Base-by-base conservation (phyloP, 1,140 invertebrate genomes). In the Orussus abietinus region DNA sequence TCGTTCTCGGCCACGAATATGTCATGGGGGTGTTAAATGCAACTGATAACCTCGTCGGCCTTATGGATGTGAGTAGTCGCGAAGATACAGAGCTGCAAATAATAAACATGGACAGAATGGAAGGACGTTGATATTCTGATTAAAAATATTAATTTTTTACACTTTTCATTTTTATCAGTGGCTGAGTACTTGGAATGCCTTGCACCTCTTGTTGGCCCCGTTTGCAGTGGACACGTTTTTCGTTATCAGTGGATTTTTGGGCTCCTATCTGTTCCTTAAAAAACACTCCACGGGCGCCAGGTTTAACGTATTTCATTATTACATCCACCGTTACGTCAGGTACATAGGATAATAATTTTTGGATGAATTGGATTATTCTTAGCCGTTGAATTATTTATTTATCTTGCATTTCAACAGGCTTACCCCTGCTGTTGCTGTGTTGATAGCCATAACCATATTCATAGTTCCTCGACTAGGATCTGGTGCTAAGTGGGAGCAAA, bases 171-270 rank as follows among this genome's bases (percentile, higher is more conserved):
- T 33, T 41, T 41, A 19, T 17, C 19, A 59, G 57, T 59, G 57
- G 53, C 14, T 49, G 1, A 10, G 9, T 10, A 38, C 47, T 2
- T 48, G 49, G 51, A 36, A 21, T 21, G 12, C 47, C 3, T 1
- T 69, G 7, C 65, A 64, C 53, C 49, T 75, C 4, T 53, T 64
- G 0, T 40, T 57, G 0, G 68, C 62, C 4, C 54, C 65, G 2
- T 59, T 72, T 19, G 56, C 74, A 0, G 78, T 80, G 0, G 78
- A 80, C 44, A 77, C 77, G 2, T 80, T 80, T 53, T 76, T 80
- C 21, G 53, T 77, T 15, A 57, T 78, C 6, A 83, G 80, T 58
- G 83, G 82, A 31, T 57, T 82, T 1, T 60, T 85, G 0, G 57
- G 79, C 1, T 66, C 75, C 1, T 82, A 83, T 40, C 60, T 77